A percentile compares a stretch with the other conserved stretches of the same genome.
phyloP scores from a whole-genome alignment of 2,113 vertebrate genomes.

The Climacteris rufus region DNA sequence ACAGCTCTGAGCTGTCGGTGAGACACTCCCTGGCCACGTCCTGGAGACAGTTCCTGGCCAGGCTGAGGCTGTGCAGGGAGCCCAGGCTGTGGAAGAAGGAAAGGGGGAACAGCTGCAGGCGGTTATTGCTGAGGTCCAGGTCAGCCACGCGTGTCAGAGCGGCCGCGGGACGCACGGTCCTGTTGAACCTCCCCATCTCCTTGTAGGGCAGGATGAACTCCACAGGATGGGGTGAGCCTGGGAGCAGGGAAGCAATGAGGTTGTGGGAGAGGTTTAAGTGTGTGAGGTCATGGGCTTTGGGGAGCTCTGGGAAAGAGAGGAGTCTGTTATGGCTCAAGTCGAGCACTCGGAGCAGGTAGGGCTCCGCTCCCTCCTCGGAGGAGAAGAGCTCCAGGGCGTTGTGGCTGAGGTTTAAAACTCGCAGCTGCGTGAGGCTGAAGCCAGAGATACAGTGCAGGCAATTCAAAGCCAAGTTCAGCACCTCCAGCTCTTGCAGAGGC shows the following conservation, averaged over 20 bases:
- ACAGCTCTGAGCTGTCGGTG: neutral
- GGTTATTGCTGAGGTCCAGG: conserved; percentile 81
- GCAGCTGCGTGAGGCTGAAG: conserved; percentile 75
- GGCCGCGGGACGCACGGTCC: neutral
- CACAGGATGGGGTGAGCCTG: neutral
- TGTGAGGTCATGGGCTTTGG: conserved; percentile 51
- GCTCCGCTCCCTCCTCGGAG: neutral
- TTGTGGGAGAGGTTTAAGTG: conserved; percentile 81
- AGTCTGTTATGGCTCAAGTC: conserved; percentile 80
- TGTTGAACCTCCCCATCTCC: conserved; percentile 37
- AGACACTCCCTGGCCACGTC: conserved; percentile 7
- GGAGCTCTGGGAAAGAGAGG: conserved; percentile 73
- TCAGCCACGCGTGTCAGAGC: conserved; percentile 47
- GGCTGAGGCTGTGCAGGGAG: conserved; percentile 70
- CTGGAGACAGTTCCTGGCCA: conserved; percentile 77
- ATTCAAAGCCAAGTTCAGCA: conserved; percentile 74
- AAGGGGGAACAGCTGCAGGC: conserved; percentile 67
- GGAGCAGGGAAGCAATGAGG: conserved; percentile 56
- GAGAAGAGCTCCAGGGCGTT: conserved; percentile 76
- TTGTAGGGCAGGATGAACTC: conserved; percentile 45
- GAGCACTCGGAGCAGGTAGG: conserved; percentile 71
- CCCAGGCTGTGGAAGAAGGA: conserved; percentile 67
- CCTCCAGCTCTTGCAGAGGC: conserved; percentile 61
- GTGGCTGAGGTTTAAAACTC: conserved; percentile 73
- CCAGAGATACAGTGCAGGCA: conserved; percentile 73